A percentile compares a stretch with the other conserved stretches of the same genome.
These are phyloP conservation scores for Amphipoea lucens DNA, from an alignment of 2,888 invertebrate species.

Conservation along the genomic window DNA sequence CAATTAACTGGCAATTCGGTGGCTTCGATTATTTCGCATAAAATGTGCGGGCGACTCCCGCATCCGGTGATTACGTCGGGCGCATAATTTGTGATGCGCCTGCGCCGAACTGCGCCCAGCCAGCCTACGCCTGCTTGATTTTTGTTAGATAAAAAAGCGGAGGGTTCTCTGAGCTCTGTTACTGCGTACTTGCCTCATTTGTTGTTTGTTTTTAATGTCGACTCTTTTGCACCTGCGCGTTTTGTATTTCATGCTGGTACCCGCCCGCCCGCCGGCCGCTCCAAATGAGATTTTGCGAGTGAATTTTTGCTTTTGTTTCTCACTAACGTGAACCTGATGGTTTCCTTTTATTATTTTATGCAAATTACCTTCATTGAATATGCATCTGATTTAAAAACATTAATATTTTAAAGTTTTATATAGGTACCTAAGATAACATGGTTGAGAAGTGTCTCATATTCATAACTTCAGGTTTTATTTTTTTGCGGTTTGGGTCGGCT, in stretches of 20 bases:
- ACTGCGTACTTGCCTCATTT: slow-evolving; percentile 75
- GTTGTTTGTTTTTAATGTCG: slow-evolving; percentile 86
- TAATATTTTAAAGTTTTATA: slow-evolving; percentile 51
- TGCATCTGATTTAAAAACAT: slow-evolving; percentile 57
- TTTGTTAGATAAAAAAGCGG: slow-evolving; percentile 88
- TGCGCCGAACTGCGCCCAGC: slow-evolving; percentile 78
- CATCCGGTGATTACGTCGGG: slow-evolving; percentile 89
- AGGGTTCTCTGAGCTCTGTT: slow-evolving; percentile 62
- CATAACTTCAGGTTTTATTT: slow-evolving; percentile 37
- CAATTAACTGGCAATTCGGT: slow-evolving; percentile 90
- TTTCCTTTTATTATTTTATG: slow-evolving; percentile 72
- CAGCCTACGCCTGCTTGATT: slow-evolving; percentile 80
- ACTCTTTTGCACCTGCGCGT: slow-evolving; percentile 87
- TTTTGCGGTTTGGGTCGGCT: slow-evolving; percentile 4
- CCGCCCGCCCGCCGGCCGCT: slow-evolving; percentile 65
- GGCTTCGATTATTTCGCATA: slow-evolving; percentile 90
- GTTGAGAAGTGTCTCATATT: slow-evolving; percentile 56
- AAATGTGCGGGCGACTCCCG: slow-evolving; percentile 89
- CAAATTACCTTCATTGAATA: slow-evolving; percentile 69
- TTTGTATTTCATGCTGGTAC: slow-evolving; percentile 80
- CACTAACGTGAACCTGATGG: slow-evolving; percentile 66
- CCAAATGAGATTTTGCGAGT: slow-evolving; percentile 80
- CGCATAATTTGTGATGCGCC: slow-evolving; percentile 89
- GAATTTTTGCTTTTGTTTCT: slow-evolving; percentile 73
- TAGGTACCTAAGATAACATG: slow-evolving; percentile 48